Evolutionary conservation across 1,140 invertebrate genomes (phyloP).

Genomic region (Drosophila serrata): DNA sequence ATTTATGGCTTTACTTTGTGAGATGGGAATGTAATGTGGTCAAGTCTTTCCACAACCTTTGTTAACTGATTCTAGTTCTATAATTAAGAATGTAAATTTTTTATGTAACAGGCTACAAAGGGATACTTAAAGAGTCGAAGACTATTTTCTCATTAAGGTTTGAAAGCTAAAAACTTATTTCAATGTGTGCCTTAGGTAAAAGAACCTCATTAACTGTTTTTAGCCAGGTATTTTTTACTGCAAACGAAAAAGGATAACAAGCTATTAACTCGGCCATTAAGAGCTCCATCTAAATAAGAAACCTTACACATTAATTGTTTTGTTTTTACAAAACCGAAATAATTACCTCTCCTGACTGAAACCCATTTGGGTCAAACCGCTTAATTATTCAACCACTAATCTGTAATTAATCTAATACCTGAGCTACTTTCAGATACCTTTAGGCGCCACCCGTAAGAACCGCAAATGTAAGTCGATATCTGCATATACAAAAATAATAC

Average conservation of each 20-base stretch:
- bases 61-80: constrained; percentile 51
- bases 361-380: constrained; percentile 55
- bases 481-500: neutral
- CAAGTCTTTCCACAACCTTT: constrained; percentile 12
- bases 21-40: constrained; percentile 17
- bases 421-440: constrained; percentile 23
- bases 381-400: constrained; percentile 54
- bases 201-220: neutral
- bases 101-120: neutral
- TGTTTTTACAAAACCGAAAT: neutral
- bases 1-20: constrained; percentile 55
- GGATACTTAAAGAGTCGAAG: neutral
- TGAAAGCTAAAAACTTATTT: neutral
- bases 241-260: neutral
- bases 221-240: neutral
- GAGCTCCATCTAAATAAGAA: neutral
- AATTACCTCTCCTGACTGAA: constrained; percentile 21
- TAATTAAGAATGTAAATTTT: constrained; percentile 72
- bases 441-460: constrained; percentile 1
- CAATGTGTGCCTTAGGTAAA: neutral
- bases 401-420: constrained; percentile 59
- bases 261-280: neutral
- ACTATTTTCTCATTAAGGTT: constrained; percentile 4
- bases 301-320: constrained; percentile 2
- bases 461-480: constrained; percentile 22